Evolutionary conservation across 2,888 invertebrate species (phyloP).

Genomic region (Drosophila algonquin): DNA sequence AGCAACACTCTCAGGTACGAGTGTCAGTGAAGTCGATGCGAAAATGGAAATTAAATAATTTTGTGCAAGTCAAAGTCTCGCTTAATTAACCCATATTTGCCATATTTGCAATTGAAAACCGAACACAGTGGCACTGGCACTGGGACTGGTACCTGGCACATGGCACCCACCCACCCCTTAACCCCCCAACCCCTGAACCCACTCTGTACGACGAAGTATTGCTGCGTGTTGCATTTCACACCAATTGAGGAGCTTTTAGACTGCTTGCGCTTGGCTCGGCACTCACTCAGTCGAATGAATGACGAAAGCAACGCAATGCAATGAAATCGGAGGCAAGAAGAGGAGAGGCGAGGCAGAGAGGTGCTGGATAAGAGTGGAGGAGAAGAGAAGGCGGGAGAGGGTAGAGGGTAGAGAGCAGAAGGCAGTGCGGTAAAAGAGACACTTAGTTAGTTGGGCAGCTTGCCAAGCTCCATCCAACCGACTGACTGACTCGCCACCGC

Average conservation of each 20-base stretch:
- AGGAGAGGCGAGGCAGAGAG: constrained; percentile 5
- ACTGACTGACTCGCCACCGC: constrained; percentile 13
- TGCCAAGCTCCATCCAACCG: constrained; percentile 55
- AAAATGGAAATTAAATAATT: constrained; percentile 66
- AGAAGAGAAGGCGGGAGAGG: constrained; percentile 1
- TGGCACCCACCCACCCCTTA: not conserved
- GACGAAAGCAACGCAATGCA: constrained; percentile 60
- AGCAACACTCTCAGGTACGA: not conserved
- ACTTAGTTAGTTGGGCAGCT: constrained; percentile 30
- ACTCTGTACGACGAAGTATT: not conserved
- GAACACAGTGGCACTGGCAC: not conserved
- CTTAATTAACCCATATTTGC: constrained; percentile 77
- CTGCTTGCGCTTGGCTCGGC: constrained; percentile 66
- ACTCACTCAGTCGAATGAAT: constrained; percentile 76
- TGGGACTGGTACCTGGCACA: too few species aligned
- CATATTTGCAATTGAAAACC: constrained; percentile 57
- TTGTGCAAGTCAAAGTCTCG: constrained; percentile 68
- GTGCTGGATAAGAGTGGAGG: not conserved
- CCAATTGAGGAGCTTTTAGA: constrained; percentile 64
- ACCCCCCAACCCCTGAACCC: not conserved
- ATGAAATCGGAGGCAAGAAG: constrained; percentile 20
- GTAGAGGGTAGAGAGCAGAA: not conserved
- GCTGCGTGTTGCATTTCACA: constrained; percentile 78
- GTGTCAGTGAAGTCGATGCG: constrained; percentile 29
- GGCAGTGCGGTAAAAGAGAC: constrained; percentile 2